These are phyloP conservation scores for Dendroctonus valens DNA, from an alignment of 1,140 invertebrate genomes.

Conservation along the genomic window DNA sequence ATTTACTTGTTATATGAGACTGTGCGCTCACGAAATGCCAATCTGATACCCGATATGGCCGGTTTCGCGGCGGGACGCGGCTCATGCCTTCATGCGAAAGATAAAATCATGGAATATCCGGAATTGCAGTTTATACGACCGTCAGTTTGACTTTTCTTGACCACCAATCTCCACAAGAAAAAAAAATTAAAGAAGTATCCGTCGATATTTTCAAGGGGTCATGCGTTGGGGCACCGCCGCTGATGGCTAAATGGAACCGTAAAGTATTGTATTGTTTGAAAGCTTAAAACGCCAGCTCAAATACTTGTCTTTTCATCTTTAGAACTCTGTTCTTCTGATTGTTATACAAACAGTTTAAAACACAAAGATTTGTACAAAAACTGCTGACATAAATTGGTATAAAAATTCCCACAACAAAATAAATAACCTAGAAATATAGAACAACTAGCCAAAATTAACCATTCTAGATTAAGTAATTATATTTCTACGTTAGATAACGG, in stretches of 20 bases:
- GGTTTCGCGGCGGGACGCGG: conserved; percentile 21
- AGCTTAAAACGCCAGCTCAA: background rate
- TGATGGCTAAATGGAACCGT: background rate
- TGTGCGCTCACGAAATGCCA: conserved; percentile 26
- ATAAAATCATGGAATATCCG: conserved; percentile 30
- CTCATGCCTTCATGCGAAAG: conserved; percentile 28
- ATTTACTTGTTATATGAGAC: conserved; percentile 29
- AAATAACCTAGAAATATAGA: background rate
- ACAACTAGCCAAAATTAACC: background rate
- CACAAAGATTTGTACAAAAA: too few relatives aligned
- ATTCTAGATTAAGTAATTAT: background rate
- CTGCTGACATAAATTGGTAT: too few relatives aligned
- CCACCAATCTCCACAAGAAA: background rate
- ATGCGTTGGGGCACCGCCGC: background rate
- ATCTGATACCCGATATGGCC: conserved; percentile 32
- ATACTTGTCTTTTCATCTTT: background rate
- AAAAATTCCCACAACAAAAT: background rate
- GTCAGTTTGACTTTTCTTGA: conserved; percentile 8
- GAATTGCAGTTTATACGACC: conserved; percentile 15
- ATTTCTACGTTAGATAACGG: background rate
- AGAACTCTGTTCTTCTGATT: background rate
- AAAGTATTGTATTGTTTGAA: background rate
- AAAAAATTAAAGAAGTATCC: too few relatives aligned
- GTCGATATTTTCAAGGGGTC: background rate
- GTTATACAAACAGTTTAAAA: too few relatives aligned